These are phyloP conservation scores for Craseonycteris thonglongyai DNA, from an alignment of 2,113 vertebrate genomes.

Conservation along the genomic window DNA sequence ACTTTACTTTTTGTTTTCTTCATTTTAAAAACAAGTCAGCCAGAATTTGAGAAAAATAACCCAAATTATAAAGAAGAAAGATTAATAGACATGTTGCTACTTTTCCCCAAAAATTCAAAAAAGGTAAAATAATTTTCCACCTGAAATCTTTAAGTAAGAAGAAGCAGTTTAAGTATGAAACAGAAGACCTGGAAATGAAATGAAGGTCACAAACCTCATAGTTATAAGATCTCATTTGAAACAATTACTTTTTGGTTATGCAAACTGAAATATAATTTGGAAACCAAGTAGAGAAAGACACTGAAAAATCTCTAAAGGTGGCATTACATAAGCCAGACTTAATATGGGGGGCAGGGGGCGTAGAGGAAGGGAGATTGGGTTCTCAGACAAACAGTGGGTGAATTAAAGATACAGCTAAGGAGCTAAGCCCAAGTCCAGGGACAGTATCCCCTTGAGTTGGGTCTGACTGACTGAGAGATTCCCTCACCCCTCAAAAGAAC, in stretches of 20 bases:
- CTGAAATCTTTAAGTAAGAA: constrained; percentile 33
- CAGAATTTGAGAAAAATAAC: constrained; percentile 4
- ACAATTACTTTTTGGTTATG: constrained; percentile 11
- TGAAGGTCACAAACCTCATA: not conserved
- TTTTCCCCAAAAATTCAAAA: constrained; percentile 29
- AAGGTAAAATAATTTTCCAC: constrained; percentile 17
- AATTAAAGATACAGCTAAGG: not conserved
- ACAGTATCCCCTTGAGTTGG: not conserved
- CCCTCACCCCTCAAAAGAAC: not conserved
- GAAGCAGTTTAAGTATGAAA: not conserved
- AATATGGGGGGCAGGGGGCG: not conserved
- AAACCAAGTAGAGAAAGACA: constrained; percentile 38
- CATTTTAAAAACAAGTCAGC: constrained; percentile 29
- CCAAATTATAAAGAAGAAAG: not conserved
- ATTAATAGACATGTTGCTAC: not conserved
- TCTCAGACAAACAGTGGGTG: not conserved
- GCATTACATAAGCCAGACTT: not conserved
- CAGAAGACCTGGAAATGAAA: not conserved
- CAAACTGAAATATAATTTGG: constrained; percentile 18
- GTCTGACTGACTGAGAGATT: not conserved
- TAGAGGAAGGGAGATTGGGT: not conserved
- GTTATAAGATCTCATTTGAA: constrained; percentile 8
- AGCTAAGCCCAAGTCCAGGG: not conserved
- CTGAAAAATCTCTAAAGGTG: not conserved
- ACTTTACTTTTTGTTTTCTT: constrained; percentile 47